Evolutionary conservation across 2,888 invertebrate genomes (phyloP), one percentile per base, ranked within the genome.

Genomic region (Eulithis prunata): DNA sequence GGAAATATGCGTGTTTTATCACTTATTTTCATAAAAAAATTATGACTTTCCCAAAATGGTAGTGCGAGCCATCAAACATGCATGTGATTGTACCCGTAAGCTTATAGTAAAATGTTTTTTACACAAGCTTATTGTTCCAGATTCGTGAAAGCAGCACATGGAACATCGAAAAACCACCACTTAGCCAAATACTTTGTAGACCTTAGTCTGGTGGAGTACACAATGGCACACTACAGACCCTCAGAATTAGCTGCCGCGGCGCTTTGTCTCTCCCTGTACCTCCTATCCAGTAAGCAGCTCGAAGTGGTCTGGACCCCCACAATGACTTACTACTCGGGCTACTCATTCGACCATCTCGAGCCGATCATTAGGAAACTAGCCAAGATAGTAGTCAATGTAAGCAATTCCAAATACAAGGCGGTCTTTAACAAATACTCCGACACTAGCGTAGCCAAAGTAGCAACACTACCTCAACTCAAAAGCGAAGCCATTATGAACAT

Each of bases 171-270:
- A 78, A 95, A 95, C 75, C 97, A 98, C 82, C 95, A 96, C 61
- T 91, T 98, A 86, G 97, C 97, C 12, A 99, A 99, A 90, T 99
- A 98, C 85, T 95, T 99, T 65, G 94, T 98, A 79, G 99, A 99
- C 85, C 91, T 98, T 69, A 94, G 96, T 62, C 91, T 98, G 53
- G 87, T 97, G 7, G 97, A 98, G 67, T 97, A 98, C 82, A 93
- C 95, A 12, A 94, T 98, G 93, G 95, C 96, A 21, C 95, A 96
- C 78, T 94, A 96, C 78, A 93, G 94, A 67, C 98, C 99, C 0
- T 99, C 99, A 0, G 94, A 97, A 75, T 93, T 98, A 64, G 97
- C 98, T 51, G 97, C 97, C 8, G 96, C 96, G 4, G 95, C 97
- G 7, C 93, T 97, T 63, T 97, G 96, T 83, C 93, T 98, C 10